These are phyloP conservation scores for Crambe crambe DNA, from an alignment of 37 sponge, comb jelly and placozoan species.

Conservation along the genomic window DNA sequence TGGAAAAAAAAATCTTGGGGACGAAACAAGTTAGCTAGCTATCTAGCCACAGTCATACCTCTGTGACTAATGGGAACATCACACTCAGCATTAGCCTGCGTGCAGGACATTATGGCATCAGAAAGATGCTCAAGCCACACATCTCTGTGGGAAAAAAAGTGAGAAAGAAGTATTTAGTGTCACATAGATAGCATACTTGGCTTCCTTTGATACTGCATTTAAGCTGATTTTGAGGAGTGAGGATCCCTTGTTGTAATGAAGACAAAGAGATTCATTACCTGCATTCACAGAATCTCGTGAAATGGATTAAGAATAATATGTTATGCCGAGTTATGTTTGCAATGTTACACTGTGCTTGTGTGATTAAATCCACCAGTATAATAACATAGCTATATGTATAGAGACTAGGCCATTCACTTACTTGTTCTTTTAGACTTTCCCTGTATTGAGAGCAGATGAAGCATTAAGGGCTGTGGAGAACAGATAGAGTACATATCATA, in stretches of 20 bases:
- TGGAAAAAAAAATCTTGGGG: not conserved
- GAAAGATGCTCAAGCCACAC: conserved; percentile 32
- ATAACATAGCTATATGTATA: no score
- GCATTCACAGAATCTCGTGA: no score
- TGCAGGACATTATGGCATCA: conserved; percentile 24
- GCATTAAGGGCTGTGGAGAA: conserved; percentile 27
- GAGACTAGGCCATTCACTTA: no score
- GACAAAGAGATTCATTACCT: conserved; percentile 19
- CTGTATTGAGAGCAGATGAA: conserved; percentile 24
- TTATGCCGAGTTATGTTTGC: no score
- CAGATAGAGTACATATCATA: no score
- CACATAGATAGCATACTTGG: conserved; percentile 19
- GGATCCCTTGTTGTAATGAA: conserved; percentile 26
- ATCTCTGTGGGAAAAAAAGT: conserved; percentile 1
- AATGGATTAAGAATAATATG: no score
- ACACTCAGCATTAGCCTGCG: conserved; percentile 17
- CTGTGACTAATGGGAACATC: not conserved
- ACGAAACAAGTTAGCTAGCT: no score
- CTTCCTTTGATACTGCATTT: conserved; percentile 46
- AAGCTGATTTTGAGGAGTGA: conserved; percentile 22
- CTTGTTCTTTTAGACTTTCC: conserved; percentile 10
- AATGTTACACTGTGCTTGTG: no score
- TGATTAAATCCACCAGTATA: no score
- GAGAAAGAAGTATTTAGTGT: not conserved
- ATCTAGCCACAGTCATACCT: no score